Evolutionary conservation across 2,888 invertebrate species (phyloP).

Genomic region (Agriotes lineatus): DNA sequence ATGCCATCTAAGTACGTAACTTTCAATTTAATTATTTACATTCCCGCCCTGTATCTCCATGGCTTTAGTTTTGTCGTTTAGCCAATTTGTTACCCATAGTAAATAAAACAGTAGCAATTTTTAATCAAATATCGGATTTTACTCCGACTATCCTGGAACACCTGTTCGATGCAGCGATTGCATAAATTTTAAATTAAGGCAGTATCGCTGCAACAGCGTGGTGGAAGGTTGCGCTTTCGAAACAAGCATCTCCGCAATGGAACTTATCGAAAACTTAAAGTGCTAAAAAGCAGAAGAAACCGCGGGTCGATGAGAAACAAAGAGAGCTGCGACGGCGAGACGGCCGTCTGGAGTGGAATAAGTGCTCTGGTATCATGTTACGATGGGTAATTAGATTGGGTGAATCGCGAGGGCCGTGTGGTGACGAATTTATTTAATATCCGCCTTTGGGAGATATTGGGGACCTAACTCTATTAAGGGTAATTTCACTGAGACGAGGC

Average conservation of each 20-base stretch:
- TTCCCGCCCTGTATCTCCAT: too few relatives aligned
- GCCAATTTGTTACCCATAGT: too few relatives aligned
- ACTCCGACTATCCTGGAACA: too few relatives aligned
- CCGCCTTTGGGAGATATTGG: conserved; percentile 10
- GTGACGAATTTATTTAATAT: conserved; percentile 17
- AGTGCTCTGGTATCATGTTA: conserved; percentile 29
- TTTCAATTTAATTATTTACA: too few relatives aligned
- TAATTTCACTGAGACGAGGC: not conserved
- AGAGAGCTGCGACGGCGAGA: conserved; percentile 11
- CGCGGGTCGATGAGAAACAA: conserved; percentile 33
- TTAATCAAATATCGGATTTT: too few relatives aligned
- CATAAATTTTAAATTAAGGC: too few relatives aligned
- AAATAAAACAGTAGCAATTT: too few relatives aligned
- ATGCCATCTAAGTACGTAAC: too few relatives aligned
- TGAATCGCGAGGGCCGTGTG: conserved; percentile 16
- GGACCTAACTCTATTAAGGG: conserved; percentile 13
- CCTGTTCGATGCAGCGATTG: too few relatives aligned
- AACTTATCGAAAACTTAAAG: conserved; percentile 13
- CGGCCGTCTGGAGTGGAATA: conserved; percentile 24
- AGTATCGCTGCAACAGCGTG: too few relatives aligned
- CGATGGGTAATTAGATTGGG: conserved; percentile 27
- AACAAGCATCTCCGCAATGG: conserved; percentile 1
- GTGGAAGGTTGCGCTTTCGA: not conserved
- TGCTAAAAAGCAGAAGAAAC: conserved; percentile 28
- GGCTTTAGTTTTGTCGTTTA: too few relatives aligned